Percentiles rank a stretch among this genome's conserved stretches.
These are phyloP conservation scores for Minunthozetes semirufus DNA, from an alignment of 2,888 invertebrate genomes.

Conservation along the genomic window DNA sequence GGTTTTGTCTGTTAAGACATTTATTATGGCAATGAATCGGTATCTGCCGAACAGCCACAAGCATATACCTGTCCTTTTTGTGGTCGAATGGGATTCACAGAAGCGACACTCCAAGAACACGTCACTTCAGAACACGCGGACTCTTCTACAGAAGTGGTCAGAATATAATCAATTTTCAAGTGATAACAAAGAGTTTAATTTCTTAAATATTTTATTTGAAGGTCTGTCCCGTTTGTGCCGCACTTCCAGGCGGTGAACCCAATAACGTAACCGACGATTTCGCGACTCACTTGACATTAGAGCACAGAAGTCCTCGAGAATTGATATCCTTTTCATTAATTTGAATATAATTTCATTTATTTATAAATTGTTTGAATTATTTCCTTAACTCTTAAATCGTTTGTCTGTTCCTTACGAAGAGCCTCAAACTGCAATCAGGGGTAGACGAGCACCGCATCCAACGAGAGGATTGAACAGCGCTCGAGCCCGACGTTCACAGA, in stretches of 20 bases:
- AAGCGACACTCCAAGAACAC: slow-evolving; percentile 68
- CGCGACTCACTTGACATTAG: slow-evolving; percentile 86
- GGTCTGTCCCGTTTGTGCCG: slow-evolving; percentile 96
- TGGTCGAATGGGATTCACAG: slow-evolving; percentile 91
- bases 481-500: slow-evolving; percentile 23
- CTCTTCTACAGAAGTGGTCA: slow-evolving; percentile 77
- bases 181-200: not conserved
- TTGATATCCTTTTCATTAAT: slow-evolving; percentile 66
- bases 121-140: slow-evolving; percentile 77
- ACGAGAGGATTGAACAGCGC: slow-evolving; percentile 55
- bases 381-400: slow-evolving; percentile 33
- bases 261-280: slow-evolving; percentile 97
- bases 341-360: not conserved
- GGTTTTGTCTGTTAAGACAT: slow-evolving; percentile 59
- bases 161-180: slow-evolving; percentile 45
- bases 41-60: slow-evolving; percentile 79
- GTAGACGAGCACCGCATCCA: slow-evolving; percentile 64
- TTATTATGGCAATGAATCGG: slow-evolving; percentile 90
- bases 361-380: slow-evolving; percentile 16
- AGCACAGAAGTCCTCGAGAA: slow-evolving; percentile 73
- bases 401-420: slow-evolving; percentile 34
- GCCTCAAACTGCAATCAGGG: slow-evolving; percentile 33
- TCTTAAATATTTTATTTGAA: slow-evolving; percentile 48
- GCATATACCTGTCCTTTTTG: slow-evolving; percentile 97
- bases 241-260: slow-evolving; percentile 91